A percentile compares a stretch with the other conserved stretches of the same genome.
Evolutionary conservation across 2,113 vertebrate genomes (phyloP).

Genomic region (Limanda limanda): DNA sequence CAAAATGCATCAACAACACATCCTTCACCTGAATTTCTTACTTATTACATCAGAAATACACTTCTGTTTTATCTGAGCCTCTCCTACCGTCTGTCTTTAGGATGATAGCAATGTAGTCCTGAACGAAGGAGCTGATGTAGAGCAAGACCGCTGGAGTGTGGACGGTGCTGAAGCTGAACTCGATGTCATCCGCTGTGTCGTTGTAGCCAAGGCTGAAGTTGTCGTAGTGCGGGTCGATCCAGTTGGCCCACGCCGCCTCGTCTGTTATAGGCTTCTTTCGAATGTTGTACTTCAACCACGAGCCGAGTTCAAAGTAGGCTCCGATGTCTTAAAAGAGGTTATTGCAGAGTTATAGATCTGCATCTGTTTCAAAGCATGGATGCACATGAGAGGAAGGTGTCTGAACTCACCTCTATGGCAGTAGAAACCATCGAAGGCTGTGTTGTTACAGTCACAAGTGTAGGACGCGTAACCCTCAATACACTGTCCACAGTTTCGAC

Average conservation of each 20-base stretch:
- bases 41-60: background rate
- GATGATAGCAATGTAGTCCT: constrained; percentile 93
- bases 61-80: background rate
- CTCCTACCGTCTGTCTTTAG: constrained; percentile 90
- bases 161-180: constrained; percentile 96
- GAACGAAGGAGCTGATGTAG: constrained; percentile 94
- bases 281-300: constrained; percentile 93
- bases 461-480: constrained; percentile 95
- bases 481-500: constrained; percentile 92
- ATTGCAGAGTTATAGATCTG: background rate
- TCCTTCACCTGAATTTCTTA: background rate
- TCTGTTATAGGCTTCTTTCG: constrained; percentile 87
- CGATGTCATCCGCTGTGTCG: constrained; percentile 93
- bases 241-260: constrained; percentile 89
- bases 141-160: constrained; percentile 90
- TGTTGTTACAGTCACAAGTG: constrained; percentile 94
- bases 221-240: constrained; percentile 87
- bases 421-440: constrained; percentile 93
- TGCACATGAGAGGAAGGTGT: background rate
- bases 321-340: constrained; percentile 87
- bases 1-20: constrained; percentile 4
- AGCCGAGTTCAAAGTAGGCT: constrained; percentile 91
- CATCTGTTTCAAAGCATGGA: background rate
- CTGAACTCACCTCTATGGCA: constrained; percentile 90
- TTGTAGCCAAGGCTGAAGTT: constrained; percentile 92